phyloP scores from a whole-genome alignment of 2,113 vertebrate species.

The Phyllopteryx taeniolatus region DNA sequence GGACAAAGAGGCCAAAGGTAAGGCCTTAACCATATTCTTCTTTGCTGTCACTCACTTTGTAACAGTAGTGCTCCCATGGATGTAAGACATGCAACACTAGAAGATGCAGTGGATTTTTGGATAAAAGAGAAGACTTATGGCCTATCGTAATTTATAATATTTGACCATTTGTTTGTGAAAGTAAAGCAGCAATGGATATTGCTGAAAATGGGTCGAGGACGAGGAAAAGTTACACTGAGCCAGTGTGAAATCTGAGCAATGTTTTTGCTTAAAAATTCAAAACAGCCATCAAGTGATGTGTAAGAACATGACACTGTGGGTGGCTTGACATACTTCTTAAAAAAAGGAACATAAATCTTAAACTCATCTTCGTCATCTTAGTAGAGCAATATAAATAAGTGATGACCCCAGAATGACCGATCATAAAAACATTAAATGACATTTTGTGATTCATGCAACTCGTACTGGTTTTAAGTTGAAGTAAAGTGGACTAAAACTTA shows the following conservation, averaged over 20 bases:
- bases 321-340: neutral
- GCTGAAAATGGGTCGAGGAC: neutral
- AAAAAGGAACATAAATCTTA: neutral
- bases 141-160: neutral
- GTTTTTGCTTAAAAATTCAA: conserved; percentile 8
- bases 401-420: neutral
- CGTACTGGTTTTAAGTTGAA: conserved; percentile 7
- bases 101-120: neutral
- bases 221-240: neutral
- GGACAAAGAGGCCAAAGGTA: conserved; percentile 34
- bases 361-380: neutral
- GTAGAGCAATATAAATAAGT: neutral
- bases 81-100: neutral
- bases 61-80: neutral
- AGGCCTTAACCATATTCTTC: conserved; percentile 36
- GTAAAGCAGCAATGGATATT: neutral
- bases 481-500: neutral
- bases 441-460: neutral
- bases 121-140: neutral
- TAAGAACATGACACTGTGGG: conserved; percentile 1
- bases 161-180: neutral
- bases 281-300: conserved; percentile 10
- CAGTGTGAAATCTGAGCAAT: conserved; percentile 6
- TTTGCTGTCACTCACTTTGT: conserved; percentile 7
- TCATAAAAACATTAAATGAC: neutral